phyloP scores from a whole-genome alignment of 1,140 invertebrate species.

The Spodoptera litura region DNA sequence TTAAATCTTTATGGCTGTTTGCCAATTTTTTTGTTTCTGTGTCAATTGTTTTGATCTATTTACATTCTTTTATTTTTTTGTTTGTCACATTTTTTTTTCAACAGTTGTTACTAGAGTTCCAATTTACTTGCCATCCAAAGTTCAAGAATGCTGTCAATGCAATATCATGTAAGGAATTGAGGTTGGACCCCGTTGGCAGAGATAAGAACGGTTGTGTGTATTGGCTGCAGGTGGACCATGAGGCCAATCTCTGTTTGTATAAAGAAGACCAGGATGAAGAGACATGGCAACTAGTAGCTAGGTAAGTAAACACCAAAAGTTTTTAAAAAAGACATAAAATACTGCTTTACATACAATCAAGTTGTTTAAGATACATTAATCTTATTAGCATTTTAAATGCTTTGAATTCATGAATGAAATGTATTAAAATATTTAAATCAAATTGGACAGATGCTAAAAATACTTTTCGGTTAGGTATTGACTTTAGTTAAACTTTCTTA shows the following conservation, averaged over 20 bases:
- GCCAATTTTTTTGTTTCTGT: slow-evolving; percentile 37
- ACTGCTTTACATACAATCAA: slow-evolving; percentile 27
- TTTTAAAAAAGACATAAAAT: neutral
- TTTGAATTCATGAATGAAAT: slow-evolving; percentile 10
- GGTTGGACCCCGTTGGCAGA: slow-evolving; percentile 94
- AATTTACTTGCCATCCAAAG: slow-evolving; percentile 97
- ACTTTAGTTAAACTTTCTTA: too few relatives aligned
- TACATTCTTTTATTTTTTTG: neutral
- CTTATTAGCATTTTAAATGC: slow-evolving; percentile 19
- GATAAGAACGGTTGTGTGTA: slow-evolving; percentile 96
- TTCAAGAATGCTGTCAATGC: slow-evolving; percentile 97
- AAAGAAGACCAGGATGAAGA: slow-evolving; percentile 98
- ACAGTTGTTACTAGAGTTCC: slow-evolving; percentile 95
- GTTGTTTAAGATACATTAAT: slow-evolving; percentile 8
- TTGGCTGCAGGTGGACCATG: slow-evolving; percentile 96
- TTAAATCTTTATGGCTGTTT: slow-evolving; percentile 22
- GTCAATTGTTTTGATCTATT: slow-evolving; percentile 40
- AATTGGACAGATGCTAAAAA: neutral
- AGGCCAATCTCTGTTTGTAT: slow-evolving; percentile 96
- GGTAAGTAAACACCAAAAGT: slow-evolving; percentile 82
- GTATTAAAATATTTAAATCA: neutral
- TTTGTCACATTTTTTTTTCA: slow-evolving; percentile 59
- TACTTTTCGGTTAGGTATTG: too few relatives aligned
- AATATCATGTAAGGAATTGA: slow-evolving; percentile 91
- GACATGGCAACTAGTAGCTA: slow-evolving; percentile 97